Conservation (phyloP, 2,113 vertebrate genomes). For the Crotalus horridus region DNA sequence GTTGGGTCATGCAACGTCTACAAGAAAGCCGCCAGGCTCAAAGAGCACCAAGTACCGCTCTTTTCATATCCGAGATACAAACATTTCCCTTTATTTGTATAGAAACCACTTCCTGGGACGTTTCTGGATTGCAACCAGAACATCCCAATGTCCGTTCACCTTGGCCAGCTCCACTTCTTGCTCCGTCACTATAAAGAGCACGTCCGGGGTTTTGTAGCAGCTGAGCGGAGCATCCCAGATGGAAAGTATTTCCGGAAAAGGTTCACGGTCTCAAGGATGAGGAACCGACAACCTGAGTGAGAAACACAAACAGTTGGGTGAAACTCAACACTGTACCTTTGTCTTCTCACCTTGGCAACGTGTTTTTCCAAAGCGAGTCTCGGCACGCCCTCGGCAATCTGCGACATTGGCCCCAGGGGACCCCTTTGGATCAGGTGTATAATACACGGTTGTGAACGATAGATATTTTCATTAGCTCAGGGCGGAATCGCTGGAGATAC, state of each 20-base stretch:
- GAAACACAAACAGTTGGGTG: not conserved
- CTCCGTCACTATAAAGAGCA: conserved; percentile 73
- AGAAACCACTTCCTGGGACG: too few species aligned
- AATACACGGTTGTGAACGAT: too few species aligned
- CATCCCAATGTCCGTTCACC: conserved; percentile 67
- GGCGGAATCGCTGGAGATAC: too few species aligned
- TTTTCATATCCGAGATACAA: too few species aligned
- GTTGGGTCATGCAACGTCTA: too few species aligned
- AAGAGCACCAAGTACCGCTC: too few species aligned
- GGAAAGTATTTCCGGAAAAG: conserved; percentile 86
- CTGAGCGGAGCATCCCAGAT: conserved; percentile 84
- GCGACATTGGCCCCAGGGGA: not conserved
- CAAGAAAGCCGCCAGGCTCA: too few species aligned
- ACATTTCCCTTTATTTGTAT: too few species aligned
- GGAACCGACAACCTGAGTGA: conserved; percentile 74
- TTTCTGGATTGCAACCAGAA: too few species aligned
- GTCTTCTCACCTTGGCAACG: not conserved
- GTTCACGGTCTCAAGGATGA: conserved; percentile 80
- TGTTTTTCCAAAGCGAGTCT: not conserved
- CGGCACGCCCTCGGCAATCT: too few species aligned
- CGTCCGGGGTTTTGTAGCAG: conserved; percentile 69
- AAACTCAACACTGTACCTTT: not conserved
- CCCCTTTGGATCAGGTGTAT: not conserved
- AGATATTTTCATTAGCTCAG: too few species aligned
- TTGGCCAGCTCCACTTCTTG: conserved; percentile 77